Evolutionary conservation across 2,113 vertebrate species (phyloP), one percentile per base, ranked within the genome.

Genomic region (Struthio camelus): DNA sequence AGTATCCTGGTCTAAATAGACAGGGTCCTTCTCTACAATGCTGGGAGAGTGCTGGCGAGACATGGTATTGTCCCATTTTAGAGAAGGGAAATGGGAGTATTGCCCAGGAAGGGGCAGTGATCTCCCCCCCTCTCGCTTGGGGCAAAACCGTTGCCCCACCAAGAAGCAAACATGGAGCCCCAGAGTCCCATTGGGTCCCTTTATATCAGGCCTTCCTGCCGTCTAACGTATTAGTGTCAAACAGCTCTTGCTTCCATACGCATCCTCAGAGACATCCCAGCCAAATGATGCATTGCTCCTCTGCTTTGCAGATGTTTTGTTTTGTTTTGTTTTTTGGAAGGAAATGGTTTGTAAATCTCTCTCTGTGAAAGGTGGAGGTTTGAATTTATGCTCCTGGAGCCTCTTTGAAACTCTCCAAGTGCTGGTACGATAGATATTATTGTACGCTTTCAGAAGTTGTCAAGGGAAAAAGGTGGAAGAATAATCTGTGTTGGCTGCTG

Each of bases 381-480:
- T 83, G 89, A 91, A 97, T 95, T 95, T 85, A 91, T 80, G 85
- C 80, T 95, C 76, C 85, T 38, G 79, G 87, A 85, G 67, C 75
- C 59, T 89, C 76, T 95, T 83, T 83, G 91, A 80, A 93, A 30
- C 82, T 62, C 67, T 79, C 79, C 20, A 5, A 1, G 1, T 42
- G n/a, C 88, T 95, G 94, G 91, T 82, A 81, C 89, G 81, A 76
- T 78, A 62, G 93, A 93, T 96, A 72, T 75, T 83, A 79, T 46
- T 93, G 94, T 87, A 67, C 81, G 4, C 3, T 62, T 66, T 90
- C 50, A 34, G 66, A 75, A 80, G 64, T 56, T 95, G 96, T 97
- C 95, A 94, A 27, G 81, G 64, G 59, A 42, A 22, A 72, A 56
- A 94, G 72, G 90, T 30, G 38, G 87, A 76, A 76, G 95, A 94